Evolutionary conservation across 1,140 invertebrate genomes (phyloP).

Genomic region (Magallana angulata): DNA sequence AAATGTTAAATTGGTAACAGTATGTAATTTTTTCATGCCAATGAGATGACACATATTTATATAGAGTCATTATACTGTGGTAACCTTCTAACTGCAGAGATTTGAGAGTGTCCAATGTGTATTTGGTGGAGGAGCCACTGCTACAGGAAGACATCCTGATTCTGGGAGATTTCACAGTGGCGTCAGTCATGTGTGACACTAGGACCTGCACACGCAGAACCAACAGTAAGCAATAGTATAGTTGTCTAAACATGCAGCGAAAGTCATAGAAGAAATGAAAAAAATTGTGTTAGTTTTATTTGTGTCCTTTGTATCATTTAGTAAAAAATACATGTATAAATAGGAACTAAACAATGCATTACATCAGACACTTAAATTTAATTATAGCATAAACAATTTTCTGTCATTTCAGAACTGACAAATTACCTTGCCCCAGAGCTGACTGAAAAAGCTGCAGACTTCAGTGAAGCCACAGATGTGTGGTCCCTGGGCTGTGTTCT

Average conservation of each 20-base stretch:
- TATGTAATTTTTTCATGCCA: too few species aligned
- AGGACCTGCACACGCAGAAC: slow-evolving; percentile 72
- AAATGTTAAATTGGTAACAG: too few species aligned
- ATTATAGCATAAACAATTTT: not conserved
- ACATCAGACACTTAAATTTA: too few species aligned
- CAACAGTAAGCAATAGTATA: slow-evolving; percentile 62
- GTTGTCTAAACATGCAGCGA: too few species aligned
- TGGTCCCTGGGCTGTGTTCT: slow-evolving; percentile 75
- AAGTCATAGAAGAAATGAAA: too few species aligned
- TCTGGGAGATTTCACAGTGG: slow-evolving; percentile 76
- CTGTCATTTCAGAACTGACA: slow-evolving; percentile 63
- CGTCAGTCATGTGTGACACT: slow-evolving; percentile 75
- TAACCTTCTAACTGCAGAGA: slow-evolving; percentile 64
- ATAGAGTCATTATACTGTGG: too few species aligned
- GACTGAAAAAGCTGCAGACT: slow-evolving; percentile 51
- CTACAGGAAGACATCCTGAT: slow-evolving; percentile 69
- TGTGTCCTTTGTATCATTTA: not conserved
- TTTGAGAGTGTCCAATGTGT: slow-evolving; percentile 74
- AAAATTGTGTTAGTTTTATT: not conserved
- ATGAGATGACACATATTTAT: too few species aligned
- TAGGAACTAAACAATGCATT: too few species aligned
- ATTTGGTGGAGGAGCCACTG: slow-evolving; percentile 63
- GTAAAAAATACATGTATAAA: too few species aligned
- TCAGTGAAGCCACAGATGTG: slow-evolving; percentile 73
- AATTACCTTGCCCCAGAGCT: slow-evolving; percentile 75